Evolutionary conservation across 2,113 vertebrate genomes (phyloP).

Genomic region (Archocentrus centrarchus): DNA sequence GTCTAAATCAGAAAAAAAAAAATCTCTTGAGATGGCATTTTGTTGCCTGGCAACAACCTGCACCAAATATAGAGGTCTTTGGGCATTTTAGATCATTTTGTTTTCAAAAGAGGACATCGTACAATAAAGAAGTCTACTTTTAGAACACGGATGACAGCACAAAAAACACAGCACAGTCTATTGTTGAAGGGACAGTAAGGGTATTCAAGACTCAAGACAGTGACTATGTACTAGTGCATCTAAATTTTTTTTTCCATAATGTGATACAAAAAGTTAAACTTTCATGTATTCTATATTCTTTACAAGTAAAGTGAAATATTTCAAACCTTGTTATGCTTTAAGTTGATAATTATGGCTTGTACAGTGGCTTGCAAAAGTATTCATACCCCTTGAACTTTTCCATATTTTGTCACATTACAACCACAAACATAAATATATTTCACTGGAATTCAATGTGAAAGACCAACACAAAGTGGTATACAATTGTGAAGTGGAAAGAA

Average conservation of each 20-base stretch:
- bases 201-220: not conserved
- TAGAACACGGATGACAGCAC: not conserved
- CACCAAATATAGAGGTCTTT: constrained; percentile 6
- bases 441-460: too few species aligned
- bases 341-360: not conserved
- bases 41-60: constrained; percentile 7
- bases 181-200: not conserved
- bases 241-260: not conserved
- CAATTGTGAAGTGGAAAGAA: too few species aligned
- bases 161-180: not conserved
- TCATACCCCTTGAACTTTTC: too few species aligned
- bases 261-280: not conserved
- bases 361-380: too few species aligned
- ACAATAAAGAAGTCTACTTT: constrained; percentile 15
- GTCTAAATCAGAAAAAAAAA: not conserved
- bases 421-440: too few species aligned
- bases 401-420: too few species aligned
- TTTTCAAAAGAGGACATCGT: constrained; percentile 9
- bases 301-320: not conserved
- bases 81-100: constrained; percentile 3
- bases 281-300: not conserved
- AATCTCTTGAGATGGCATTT: not conserved
- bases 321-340: not conserved
- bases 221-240: not conserved
- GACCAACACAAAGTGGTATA: too few species aligned